phyloP scores from a whole-genome alignment of 2,797 vertebrate genomes.

The Allochrocebus solatus region DNA sequence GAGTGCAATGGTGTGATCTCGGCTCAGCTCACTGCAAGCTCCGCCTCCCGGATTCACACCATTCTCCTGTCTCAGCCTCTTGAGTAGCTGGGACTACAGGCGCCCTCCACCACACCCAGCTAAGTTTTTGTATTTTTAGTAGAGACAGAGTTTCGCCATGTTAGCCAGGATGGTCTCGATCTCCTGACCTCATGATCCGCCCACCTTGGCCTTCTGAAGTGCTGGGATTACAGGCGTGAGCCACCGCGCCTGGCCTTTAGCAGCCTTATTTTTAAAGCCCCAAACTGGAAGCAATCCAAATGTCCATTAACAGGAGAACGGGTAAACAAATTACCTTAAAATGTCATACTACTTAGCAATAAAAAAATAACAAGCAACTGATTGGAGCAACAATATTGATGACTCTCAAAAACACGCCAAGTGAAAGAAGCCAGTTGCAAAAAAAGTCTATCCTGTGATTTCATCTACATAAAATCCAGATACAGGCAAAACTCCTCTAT shows the following conservation, averaged over 20 bases:
- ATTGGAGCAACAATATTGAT: background rate
- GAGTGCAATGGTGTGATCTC: too few relatives aligned
- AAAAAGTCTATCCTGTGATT: background rate
- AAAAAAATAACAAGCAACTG: background rate
- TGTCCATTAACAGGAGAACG: background rate
- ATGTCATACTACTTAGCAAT: background rate
- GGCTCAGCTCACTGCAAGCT: too few relatives aligned
- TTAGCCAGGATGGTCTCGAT: too few relatives aligned
- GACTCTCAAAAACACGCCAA: background rate
- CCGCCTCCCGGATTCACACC: too few relatives aligned
- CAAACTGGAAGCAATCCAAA: background rate
- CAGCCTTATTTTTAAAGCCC: background rate
- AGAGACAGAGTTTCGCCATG: too few relatives aligned
- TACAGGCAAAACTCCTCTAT: background rate
- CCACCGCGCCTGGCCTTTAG: background rate
- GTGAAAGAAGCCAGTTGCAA: background rate
- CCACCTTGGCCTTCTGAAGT: too few relatives aligned
- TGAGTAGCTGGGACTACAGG: too few relatives aligned
- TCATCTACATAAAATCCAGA: conserved; percentile 26
- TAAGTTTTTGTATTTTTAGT: too few relatives aligned
- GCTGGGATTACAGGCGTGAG: too few relatives aligned
- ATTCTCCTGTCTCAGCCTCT: too few relatives aligned
- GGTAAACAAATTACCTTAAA: conserved; percentile 1
- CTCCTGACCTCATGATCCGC: too few relatives aligned
- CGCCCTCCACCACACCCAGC: too few relatives aligned